phyloP scores from a whole-genome alignment of 37 sponge, comb jelly and placozoan genomes.

The Beroe ovata region DNA sequence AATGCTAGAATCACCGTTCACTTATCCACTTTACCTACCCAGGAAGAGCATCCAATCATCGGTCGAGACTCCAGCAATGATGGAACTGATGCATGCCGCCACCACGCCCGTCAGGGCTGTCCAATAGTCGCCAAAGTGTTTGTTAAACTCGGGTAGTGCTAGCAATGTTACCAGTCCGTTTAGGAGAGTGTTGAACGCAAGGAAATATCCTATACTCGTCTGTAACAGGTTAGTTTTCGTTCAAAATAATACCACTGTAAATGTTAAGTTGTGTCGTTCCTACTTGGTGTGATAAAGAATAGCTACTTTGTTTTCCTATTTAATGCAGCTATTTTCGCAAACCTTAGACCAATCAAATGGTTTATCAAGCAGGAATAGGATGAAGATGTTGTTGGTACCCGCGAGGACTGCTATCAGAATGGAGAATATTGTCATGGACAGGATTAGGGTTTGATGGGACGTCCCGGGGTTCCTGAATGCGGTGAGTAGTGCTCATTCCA shows the following conservation, averaged over 20 bases:
- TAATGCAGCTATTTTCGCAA: too few relatives aligned
- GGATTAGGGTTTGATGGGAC: background rate
- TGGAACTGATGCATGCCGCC: conserved; percentile 42
- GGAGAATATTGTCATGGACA: conserved; percentile 19
- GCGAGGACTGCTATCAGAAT: conserved; percentile 18
- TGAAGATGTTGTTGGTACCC: conserved; percentile 65
- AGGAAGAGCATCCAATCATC: conserved; percentile 65
- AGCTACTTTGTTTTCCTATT: too few relatives aligned
- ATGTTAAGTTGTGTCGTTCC: too few relatives aligned
- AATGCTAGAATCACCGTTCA: background rate
- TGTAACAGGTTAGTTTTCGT: too few relatives aligned
- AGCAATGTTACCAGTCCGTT: conserved; percentile 78
- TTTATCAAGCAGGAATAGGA: conserved; percentile 61
- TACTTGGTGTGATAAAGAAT: too few relatives aligned
- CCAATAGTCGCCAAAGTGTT: conserved; percentile 35
- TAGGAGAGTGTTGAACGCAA: conserved; percentile 74
- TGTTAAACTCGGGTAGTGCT: conserved; percentile 74
- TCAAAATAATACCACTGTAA: too few relatives aligned
- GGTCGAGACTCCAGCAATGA: conserved; percentile 45
- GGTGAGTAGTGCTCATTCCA: too few relatives aligned
- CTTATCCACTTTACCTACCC: background rate
- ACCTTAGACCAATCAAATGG: conserved; percentile 62
- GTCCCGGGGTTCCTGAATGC: background rate
- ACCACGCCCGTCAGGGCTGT: conserved; percentile 15
- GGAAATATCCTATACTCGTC: conserved; percentile 80